Evolutionary conservation across 2,113 vertebrate genomes (phyloP).

Genomic region (Gnathonemus longibarbis): DNA sequence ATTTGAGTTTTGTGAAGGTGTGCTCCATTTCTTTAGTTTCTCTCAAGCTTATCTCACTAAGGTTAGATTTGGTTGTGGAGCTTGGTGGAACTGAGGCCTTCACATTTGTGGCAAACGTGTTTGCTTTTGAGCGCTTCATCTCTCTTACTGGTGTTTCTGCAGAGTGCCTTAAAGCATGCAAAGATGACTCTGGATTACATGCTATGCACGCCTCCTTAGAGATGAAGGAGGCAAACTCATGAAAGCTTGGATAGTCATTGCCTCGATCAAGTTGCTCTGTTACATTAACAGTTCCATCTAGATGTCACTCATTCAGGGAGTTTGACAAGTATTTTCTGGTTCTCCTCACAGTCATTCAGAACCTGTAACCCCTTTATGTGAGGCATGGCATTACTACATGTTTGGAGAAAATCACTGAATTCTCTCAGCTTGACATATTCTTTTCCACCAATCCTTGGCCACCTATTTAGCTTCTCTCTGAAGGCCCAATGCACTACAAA

Average conservation of each 20-base stretch:
- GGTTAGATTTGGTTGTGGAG: too few relatives aligned
- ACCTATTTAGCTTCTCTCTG: constrained; percentile 32
- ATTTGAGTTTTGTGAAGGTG: background rate
- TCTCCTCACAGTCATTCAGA: too few relatives aligned
- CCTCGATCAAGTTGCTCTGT: too few relatives aligned
- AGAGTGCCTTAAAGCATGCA: background rate
- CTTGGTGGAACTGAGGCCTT: too few relatives aligned
- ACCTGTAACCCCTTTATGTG: too few relatives aligned
- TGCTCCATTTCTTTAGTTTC: background rate
- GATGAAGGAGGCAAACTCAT: too few relatives aligned
- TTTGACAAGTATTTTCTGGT: too few relatives aligned
- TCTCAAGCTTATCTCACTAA: background rate
- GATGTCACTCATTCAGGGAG: too few relatives aligned
- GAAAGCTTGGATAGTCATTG: too few relatives aligned
- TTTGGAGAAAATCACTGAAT: background rate
- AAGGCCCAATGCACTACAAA: constrained; percentile 31
- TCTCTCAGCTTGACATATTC: background rate
- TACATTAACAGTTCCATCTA: too few relatives aligned
- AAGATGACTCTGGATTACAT: too few relatives aligned
- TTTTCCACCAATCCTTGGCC: constrained; percentile 27
- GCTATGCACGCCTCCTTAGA: too few relatives aligned
- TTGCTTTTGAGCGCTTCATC: constrained; percentile 21
- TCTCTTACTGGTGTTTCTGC: constrained; percentile 23
- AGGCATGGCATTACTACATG: background rate
- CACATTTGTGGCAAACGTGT: constrained; percentile 19